Evolutionary conservation across 1,140 invertebrate species (phyloP).

Genomic region (Xylocopa sonorina): DNA sequence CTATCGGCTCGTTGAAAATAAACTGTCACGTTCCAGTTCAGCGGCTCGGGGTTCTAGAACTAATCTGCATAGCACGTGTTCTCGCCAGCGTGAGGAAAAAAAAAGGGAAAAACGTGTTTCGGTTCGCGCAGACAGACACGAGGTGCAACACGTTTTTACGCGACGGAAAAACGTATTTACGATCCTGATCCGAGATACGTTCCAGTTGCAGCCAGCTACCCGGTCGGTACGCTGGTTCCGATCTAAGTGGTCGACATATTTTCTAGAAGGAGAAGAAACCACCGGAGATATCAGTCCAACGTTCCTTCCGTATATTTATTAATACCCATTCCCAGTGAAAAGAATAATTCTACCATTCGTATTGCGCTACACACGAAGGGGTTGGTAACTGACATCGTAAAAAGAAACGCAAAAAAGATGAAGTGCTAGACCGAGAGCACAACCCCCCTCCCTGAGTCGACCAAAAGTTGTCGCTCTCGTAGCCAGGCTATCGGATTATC

Average conservation of each 20-base stretch:
- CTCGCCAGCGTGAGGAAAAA: background rate
- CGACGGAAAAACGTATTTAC: background rate
- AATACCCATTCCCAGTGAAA: too few relatives aligned
- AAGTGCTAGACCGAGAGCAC: background rate
- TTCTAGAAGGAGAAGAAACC: too few relatives aligned
- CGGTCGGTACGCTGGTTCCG: too few relatives aligned
- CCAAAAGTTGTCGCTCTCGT: background rate
- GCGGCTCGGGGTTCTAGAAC: slow-evolving; percentile 4
- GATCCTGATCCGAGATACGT: background rate
- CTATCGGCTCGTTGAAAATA: slow-evolving; percentile 18
- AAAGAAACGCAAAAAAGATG: background rate
- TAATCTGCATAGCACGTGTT: slow-evolving; percentile 14
- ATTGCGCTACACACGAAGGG: too few relatives aligned
- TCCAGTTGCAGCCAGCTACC: background rate
- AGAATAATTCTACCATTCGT: too few relatives aligned
- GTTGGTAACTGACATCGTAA: too few relatives aligned
- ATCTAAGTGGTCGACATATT: too few relatives aligned
- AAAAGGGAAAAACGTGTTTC: background rate
- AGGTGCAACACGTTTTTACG: background rate
- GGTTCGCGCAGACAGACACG: background rate
- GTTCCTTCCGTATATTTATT: too few relatives aligned
- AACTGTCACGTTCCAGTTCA: slow-evolving; percentile 26
- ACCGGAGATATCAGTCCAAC: too few relatives aligned
- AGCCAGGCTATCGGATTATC: slow-evolving; percentile 26
- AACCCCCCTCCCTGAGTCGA: too few relatives aligned